A percentile compares a stretch with the other conserved stretches of the same genome.
Conservation (phyloP, 2,113 vertebrate genomes). For the Entelurus aequoreus region DNA sequence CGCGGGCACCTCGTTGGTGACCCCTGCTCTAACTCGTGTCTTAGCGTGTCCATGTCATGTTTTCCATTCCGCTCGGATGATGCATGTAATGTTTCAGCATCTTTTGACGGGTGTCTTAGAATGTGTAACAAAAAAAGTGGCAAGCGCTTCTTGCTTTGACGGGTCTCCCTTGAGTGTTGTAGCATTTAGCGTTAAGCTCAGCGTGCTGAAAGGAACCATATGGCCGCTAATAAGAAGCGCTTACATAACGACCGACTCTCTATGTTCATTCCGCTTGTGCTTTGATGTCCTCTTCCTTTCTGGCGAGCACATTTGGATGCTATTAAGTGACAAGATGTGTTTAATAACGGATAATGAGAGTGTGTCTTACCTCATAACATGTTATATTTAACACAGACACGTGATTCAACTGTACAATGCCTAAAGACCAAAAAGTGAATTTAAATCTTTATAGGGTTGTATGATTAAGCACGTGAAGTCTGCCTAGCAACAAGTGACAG, state of each 20-base stretch:
- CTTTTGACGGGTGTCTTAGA: constrained; percentile 1
- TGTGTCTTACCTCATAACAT: no score
- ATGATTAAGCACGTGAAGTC: no score
- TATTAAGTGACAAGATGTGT: neutral
- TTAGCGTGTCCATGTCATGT: neutral
- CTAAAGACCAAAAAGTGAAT: no score
- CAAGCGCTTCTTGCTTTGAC: constrained; percentile 1
- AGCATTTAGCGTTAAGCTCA: neutral
- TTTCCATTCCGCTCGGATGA: neutral
- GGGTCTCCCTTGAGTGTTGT: constrained; percentile 14
- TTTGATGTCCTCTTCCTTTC: neutral
- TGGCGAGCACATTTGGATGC: neutral
- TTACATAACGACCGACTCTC: neutral
- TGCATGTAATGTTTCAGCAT: neutral
- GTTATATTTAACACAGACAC: no score
- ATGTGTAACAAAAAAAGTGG: constrained; percentile 1
- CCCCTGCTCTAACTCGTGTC: constrained; percentile 6
- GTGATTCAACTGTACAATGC: no score
- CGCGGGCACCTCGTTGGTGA: no score
- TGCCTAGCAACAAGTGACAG: no score
- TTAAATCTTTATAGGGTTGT: no score
- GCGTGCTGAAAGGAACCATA: constrained; percentile 19
- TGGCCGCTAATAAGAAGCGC: constrained; percentile 1
- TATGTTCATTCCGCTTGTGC: constrained; percentile 11
- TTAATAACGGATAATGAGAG: neutral